These are phyloP conservation scores for Drosophila navojoa DNA, from an alignment of 1,140 invertebrate genomes.

Conservation along the genomic window DNA sequence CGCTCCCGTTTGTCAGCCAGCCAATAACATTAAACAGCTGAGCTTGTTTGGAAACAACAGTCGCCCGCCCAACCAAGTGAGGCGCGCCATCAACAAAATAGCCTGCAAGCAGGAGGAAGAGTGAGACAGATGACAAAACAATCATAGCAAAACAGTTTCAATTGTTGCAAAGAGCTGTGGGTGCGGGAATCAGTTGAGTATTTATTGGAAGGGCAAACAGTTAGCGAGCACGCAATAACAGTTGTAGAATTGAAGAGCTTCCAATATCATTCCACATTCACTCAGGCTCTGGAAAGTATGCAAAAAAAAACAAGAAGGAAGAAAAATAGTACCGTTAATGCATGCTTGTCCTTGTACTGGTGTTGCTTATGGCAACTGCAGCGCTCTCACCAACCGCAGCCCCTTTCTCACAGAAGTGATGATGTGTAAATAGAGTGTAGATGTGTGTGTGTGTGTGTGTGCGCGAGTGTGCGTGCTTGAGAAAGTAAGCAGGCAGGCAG, in stretches of 20 bases:
- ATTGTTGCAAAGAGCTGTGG: not conserved
- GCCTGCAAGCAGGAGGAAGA: too few relatives aligned
- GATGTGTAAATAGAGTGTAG: constrained; percentile 8
- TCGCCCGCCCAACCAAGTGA: constrained; percentile 10
- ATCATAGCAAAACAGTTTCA: constrained; percentile 29
- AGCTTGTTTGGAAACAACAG: constrained; percentile 79
- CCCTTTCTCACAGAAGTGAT: not conserved
- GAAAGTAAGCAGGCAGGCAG: not conserved
- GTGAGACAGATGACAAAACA: constrained; percentile 5
- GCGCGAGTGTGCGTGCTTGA: not conserved
- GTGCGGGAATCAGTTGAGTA: too few relatives aligned
- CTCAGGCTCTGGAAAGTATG: constrained; percentile 24
- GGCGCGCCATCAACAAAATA: constrained; percentile 8
- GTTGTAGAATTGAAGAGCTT: constrained; percentile 16
- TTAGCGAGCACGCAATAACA: constrained; percentile 9
- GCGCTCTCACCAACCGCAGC: not conserved
- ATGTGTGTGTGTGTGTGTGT: constrained; percentile 1
- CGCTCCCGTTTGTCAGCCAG: constrained; percentile 21
- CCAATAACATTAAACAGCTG: constrained; percentile 82
- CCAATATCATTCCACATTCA: not conserved
- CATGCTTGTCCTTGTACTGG: constrained; percentile 25
- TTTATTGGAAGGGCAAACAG: not conserved
- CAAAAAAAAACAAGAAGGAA: constrained; percentile 4
- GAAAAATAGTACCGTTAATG: not conserved
- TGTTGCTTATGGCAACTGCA: constrained; percentile 8